Percentiles rank a stretch among this genome's conserved stretches.
phyloP scores from a whole-genome alignment of 2,113 vertebrate species.

The Siniperca knerii region DNA sequence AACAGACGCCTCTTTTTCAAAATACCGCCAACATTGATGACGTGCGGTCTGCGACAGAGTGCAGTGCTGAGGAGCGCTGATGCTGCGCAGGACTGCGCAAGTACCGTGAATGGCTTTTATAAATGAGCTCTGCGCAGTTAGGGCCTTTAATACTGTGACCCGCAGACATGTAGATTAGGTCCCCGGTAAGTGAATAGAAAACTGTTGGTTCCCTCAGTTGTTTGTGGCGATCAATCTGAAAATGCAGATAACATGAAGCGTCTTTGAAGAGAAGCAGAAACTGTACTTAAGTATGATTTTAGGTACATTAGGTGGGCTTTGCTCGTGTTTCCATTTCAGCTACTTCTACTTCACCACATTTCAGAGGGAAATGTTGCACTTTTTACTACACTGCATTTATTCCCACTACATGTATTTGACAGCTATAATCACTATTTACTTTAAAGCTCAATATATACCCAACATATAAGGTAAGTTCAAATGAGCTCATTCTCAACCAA shows the following conservation, averaged over 20 bases:
- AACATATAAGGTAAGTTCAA: not conserved
- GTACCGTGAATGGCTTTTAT: fast-evolving
- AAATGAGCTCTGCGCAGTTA: not conserved
- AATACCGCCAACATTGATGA: slow-evolving; percentile 77
- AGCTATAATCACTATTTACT: too few species aligned
- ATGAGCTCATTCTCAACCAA: not conserved
- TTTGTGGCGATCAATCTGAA: not conserved
- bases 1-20: slow-evolving; percentile 57
- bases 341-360: not conserved
- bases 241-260: not conserved
- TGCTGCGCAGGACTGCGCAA: slow-evolving; percentile 62
- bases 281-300: not conserved
- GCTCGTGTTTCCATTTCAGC: not conserved
- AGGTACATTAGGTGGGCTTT: not conserved
- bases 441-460: too few species aligned
- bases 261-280: not conserved
- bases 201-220: not conserved
- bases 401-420: not conserved
- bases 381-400: not conserved
- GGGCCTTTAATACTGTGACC: not conserved
- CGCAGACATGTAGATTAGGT: not conserved
- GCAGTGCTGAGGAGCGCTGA: not conserved
- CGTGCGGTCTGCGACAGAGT: slow-evolving; percentile 31
- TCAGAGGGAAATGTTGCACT: not conserved
- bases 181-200: not conserved